Evolutionary conservation across 2,888 invertebrate species (phyloP).

Genomic region (Drosophila anomalata): DNA sequence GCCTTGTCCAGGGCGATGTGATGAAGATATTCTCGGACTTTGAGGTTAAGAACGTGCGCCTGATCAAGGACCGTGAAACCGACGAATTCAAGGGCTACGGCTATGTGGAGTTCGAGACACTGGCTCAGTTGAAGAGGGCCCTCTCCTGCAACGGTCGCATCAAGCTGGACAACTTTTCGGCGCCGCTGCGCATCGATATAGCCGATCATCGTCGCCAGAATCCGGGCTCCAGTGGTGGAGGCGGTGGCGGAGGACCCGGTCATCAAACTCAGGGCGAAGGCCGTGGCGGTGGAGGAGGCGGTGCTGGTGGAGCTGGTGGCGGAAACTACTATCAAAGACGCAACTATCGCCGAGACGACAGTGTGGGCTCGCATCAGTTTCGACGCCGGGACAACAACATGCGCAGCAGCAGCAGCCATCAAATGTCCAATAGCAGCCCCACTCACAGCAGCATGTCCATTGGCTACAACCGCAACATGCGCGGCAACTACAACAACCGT

Average conservation of each 20-base stretch:
- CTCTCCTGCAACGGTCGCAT: slow-evolving; percentile 91
- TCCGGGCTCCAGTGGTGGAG: slow-evolving; percentile 39
- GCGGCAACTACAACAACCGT: slow-evolving; percentile 32
- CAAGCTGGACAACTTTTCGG: slow-evolving; percentile 88
- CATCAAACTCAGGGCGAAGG: neutral
- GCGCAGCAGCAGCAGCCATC: slow-evolving; percentile 20
- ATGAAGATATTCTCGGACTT: slow-evolving; percentile 90
- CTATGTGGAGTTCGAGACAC: slow-evolving; percentile 96
- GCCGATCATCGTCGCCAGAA: slow-evolving; percentile 90
- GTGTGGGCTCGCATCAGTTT: slow-evolving; percentile 45
- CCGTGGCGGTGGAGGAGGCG: slow-evolving; percentile 33
- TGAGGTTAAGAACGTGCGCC: slow-evolving; percentile 92
- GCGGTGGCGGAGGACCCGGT: slow-evolving; percentile 57
- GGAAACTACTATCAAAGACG: slow-evolving; percentile 53
- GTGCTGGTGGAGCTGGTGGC: slow-evolving; percentile 42
- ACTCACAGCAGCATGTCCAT: slow-evolving; percentile 24
- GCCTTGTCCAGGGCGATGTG: slow-evolving; percentile 96
- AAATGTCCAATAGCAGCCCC: slow-evolving; percentile 39
- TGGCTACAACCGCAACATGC: slow-evolving; percentile 11
- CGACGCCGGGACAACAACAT: slow-evolving; percentile 24
- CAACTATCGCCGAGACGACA: slow-evolving; percentile 53
- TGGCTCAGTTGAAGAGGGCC: slow-evolving; percentile 91
- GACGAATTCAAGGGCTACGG: slow-evolving; percentile 98
- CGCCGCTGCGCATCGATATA: slow-evolving; percentile 91
- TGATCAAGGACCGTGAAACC: slow-evolving; percentile 97